Percentiles rank a stretch among this genome's conserved stretches.
Evolutionary conservation across 2,797 vertebrate species (phyloP).

Genomic region (Artibeus lituratus): DNA sequence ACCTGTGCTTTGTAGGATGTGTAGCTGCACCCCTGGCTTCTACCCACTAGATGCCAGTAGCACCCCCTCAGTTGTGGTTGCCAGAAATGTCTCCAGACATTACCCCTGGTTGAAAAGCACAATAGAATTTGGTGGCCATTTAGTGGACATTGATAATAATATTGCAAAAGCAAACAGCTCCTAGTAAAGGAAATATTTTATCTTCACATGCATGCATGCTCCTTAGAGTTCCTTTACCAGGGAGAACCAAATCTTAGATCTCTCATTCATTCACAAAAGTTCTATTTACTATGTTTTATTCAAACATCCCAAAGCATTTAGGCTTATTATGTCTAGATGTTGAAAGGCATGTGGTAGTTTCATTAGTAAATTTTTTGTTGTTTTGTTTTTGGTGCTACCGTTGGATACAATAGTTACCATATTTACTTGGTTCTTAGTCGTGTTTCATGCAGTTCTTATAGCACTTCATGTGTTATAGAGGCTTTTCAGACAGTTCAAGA

Average conservation of each 20-base stretch:
- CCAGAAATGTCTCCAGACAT: neutral
- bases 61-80: neutral
- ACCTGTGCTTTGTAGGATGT: neutral
- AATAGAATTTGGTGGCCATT: neutral
- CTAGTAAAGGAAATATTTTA: neutral
- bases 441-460: neutral
- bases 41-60: neutral
- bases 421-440: neutral
- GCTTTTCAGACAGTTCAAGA: conserved; percentile 34
- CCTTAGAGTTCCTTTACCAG: neutral
- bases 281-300: conserved; percentile 29
- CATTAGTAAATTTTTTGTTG: conserved; percentile 11
- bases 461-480: neutral
- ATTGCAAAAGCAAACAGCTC: neutral
- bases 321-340: neutral
- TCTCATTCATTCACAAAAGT: conserved; percentile 20
- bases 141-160: neutral
- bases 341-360: neutral
- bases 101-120: neutral
- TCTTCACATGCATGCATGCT: neutral
- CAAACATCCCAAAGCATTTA: conserved; percentile 48
- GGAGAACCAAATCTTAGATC: conserved; percentile 15
- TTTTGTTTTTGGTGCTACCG: neutral
- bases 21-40: neutral
- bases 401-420: neutral